Evolutionary conservation across 2,888 invertebrate species (phyloP), one percentile per base, ranked within the genome.

Genomic region (Trissolcus japonicus): DNA sequence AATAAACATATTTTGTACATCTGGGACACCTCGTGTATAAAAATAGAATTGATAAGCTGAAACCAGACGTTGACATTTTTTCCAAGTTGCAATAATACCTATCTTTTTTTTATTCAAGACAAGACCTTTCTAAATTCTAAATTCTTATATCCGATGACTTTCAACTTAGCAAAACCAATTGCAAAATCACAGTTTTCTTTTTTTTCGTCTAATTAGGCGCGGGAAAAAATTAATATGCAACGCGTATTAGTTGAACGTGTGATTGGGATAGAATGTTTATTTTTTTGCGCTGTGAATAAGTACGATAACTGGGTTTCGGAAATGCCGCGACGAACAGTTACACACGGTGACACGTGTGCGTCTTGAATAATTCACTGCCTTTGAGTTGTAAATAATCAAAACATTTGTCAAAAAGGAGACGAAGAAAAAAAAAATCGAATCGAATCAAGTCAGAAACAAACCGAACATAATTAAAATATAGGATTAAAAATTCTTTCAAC

Each of bases 1-100:
- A 25, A 6, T 25, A 25, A 25, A 25, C 2, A 25, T 3, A 25
- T 59, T 59, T 59, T 35, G 57, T 67, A 25, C 50, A 68, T 68
- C 59, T 68, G 59, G 67, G 60, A 68, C 67, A 54, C 46, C 43
- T 53, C 67, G 60, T 19, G 53, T 46, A 19, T 19, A 59, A 60
- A 60, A 68, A 68, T 68, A 68, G 67, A 68, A 68, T 53, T 68
- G 68, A 68, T 68, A 68, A 68, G 51, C 60, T 59, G 43, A 54
- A 56, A 56, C 21, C 29, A 48, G 35, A 60, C 68, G 68, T 68
- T 25, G 60, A 60, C 7, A 14, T 54, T 60, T 68, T 60, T 60
- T 54, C 17, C 16, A 68, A 60, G 53, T 48, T 21, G 14, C 16
- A 14, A n/a, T 46, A 46, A 46, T 1, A 46, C 6, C 46, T 46